These are phyloP conservation scores for Elachura formosa DNA, from an alignment of 2,113 vertebrate genomes.

Conservation along the genomic window DNA sequence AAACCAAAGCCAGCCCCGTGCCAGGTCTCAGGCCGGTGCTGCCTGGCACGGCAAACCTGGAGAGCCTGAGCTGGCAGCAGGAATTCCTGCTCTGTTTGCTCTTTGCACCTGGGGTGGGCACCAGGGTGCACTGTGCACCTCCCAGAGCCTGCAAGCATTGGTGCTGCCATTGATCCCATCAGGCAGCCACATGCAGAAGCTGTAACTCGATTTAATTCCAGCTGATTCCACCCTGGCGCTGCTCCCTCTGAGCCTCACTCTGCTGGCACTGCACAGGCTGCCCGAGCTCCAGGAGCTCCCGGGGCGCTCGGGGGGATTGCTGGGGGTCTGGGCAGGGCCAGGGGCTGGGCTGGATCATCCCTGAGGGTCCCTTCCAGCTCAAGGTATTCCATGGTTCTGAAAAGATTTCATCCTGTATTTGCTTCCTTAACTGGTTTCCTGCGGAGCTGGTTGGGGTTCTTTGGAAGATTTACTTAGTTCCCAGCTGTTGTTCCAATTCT, in stretches of 20 bases:
- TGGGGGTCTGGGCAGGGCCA: neutral
- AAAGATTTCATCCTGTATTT: neutral
- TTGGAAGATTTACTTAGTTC: neutral
- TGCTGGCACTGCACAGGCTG: neutral
- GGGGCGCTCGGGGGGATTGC: neutral
- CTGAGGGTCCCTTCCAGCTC: neutral
- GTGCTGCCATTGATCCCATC: fast-evolving
- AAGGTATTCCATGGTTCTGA: neutral
- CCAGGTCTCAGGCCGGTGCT: neutral
- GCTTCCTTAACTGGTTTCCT: neutral
- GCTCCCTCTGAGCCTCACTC: neutral
- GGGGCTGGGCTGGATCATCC: neutral
- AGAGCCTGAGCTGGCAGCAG: fast-evolving
- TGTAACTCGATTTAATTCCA: fast-evolving
- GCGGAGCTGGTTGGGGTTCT: fast-evolving
- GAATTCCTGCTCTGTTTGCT: neutral
- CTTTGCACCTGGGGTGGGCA: neutral
- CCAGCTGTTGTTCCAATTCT: neutral
- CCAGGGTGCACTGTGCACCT: fast-evolving
- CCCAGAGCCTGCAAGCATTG: neutral
- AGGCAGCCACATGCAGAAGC: fast-evolving
- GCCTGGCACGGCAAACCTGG: neutral
- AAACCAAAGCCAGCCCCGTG: neutral
- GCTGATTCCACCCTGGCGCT: neutral
- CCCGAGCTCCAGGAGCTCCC: neutral